Base-by-base conservation (phyloP, 2,797 vertebrate species). In the Glyptemys insculpta region DNA sequence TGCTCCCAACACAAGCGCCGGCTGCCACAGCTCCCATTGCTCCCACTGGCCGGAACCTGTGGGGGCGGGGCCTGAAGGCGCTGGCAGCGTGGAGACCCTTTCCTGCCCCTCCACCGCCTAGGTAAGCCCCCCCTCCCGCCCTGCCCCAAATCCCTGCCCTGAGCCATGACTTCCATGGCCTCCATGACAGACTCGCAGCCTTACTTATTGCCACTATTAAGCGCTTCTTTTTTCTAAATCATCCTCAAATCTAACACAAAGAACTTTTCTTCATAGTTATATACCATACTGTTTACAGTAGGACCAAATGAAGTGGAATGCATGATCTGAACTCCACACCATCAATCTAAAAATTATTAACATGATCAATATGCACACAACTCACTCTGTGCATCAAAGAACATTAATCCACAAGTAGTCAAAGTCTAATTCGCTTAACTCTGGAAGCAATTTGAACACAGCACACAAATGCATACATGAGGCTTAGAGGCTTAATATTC, bases 391-490 rank as follows among this genome's bases (percentile, higher is more conserved):
- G 65, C 81, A 16, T 34, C 59, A 65, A 52, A 53, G 53, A 62
- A n/a, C 2, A 4, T 3, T 89, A 44, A 90, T 54, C 41, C 44
- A 14, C 12, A 23, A 44, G 52, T 52, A 85, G 84, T 2, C 5
- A 6, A 49, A 80, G 56, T 80, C 84, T 82, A 83, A 79, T 53
- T n/a, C 53, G 1, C 37, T 62, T 62, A 31, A 62, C 12, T 62
- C 31, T 72, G n/a, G 65, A 72, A 72, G 65, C 41, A 72, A 72
- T 41, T 41, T 72, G 9, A 41, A 72, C 21, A 41, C 5, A 18
- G 4, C 2, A 14, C 65, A 1, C 27, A 44, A 41, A 18, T 4
- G 7, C 47, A 31, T 49, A 5, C 41, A 2, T 12, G 1, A 57
- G 57, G 65, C 83, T 84, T 56, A 76, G 57, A 53, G 65, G 29